Percentiles rank a stretch among this genome's conserved stretches.
phyloP scores from a whole-genome alignment of 2,888 invertebrate genomes.

The Latrodectus hesperus region DNA sequence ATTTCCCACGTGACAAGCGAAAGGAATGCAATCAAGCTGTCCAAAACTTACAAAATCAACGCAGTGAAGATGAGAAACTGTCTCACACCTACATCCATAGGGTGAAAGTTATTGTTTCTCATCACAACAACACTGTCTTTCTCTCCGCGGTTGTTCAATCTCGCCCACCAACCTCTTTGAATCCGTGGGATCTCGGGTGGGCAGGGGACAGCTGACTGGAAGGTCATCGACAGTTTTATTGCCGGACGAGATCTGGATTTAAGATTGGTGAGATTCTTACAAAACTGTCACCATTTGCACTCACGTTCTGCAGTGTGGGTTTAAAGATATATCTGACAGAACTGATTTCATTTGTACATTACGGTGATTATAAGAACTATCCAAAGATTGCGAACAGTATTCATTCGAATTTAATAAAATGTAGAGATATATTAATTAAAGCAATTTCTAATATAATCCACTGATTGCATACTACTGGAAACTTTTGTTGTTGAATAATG shows the following conservation, averaged over 20 bases:
- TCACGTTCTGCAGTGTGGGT: background rate
- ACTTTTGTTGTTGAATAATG: too few species aligned
- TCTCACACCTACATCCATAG: slow-evolving; percentile 37
- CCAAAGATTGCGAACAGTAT: background rate
- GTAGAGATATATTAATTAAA: too few species aligned
- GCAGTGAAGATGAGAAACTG: background rate
- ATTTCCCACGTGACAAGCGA: background rate
- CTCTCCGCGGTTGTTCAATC: background rate
- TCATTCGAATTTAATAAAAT: background rate
- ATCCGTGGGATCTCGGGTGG: slow-evolving; percentile 39
- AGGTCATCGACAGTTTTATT: slow-evolving; percentile 46
- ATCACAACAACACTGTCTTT: slow-evolving; percentile 22
- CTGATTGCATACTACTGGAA: too few species aligned
- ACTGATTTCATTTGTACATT: too few species aligned
- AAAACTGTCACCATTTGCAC: slow-evolving; percentile 14
- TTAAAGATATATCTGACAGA: background rate
- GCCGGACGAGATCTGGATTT: slow-evolving; percentile 28
- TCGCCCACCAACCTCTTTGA: slow-evolving; percentile 31
- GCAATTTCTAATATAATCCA: too few species aligned
- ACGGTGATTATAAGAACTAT: background rate
- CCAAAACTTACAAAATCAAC: background rate
- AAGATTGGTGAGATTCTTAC: background rate
- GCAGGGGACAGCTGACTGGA: slow-evolving; percentile 20
- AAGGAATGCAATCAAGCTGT: background rate
- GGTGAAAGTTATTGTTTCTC: slow-evolving; percentile 54